These are phyloP conservation scores for Megaustenia siamemsis DNA, from an alignment of 2,888 invertebrate species.

Conservation along the genomic window DNA sequence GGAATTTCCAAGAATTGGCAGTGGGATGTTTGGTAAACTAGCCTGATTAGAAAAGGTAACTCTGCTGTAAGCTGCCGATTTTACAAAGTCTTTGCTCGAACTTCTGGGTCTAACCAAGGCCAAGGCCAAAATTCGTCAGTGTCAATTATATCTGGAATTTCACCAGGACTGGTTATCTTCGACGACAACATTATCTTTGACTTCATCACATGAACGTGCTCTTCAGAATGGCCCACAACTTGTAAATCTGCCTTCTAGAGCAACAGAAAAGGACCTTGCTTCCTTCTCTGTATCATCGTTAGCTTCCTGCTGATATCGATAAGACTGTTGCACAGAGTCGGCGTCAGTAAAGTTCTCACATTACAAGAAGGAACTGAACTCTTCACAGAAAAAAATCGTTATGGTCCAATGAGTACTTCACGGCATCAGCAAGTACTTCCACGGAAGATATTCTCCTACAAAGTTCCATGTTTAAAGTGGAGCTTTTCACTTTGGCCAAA, in stretches of 20 bases:
- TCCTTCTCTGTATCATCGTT: no score
- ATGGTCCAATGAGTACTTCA: conserved; percentile 12
- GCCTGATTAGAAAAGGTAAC: conserved; percentile 15
- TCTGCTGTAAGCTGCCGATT: not conserved
- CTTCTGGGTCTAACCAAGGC: conserved; percentile 32
- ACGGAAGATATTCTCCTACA: not conserved
- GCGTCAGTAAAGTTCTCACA: not conserved
- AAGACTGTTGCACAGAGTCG: no score
- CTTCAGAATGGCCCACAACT: not conserved
- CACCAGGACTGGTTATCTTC: not conserved
- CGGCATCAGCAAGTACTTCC: not conserved
- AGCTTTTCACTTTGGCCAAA: not conserved
- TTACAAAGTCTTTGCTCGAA: not conserved
- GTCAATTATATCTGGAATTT: not conserved
- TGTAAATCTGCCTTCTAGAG: not conserved
- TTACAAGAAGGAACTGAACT: not conserved
- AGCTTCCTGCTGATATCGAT: no score
- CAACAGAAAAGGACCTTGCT: not conserved
- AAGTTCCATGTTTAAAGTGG: not conserved
- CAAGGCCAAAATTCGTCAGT: conserved; percentile 28
- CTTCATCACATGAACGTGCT: not conserved
- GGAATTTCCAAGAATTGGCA: conserved; percentile 2
- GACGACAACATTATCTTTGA: not conserved
- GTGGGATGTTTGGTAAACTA: not conserved
- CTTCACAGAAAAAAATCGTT: not conserved